Evolutionary conservation across 2,113 vertebrate species (phyloP).

Genomic region (Oryzias melastigma): DNA sequence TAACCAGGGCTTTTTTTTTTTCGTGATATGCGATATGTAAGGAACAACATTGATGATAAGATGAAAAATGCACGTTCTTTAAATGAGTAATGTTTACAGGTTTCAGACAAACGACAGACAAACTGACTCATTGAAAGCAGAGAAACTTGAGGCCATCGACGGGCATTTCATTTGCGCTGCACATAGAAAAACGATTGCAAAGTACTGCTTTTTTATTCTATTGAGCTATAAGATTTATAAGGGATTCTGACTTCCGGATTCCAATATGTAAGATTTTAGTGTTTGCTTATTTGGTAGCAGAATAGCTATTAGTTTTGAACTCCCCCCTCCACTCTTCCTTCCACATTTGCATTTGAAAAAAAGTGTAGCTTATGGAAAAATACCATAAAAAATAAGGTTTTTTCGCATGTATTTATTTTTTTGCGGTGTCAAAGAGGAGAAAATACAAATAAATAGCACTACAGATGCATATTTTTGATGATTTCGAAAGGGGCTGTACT

Average conservation of each 20-base stretch:
- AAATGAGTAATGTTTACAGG: slow-evolving; percentile 67
- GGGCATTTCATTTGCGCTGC: slow-evolving; percentile 71
- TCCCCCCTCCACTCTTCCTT: slow-evolving; percentile 28
- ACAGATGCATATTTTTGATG: slow-evolving; percentile 42
- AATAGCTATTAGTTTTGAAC: slow-evolving; percentile 76
- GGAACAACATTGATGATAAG: slow-evolving; percentile 7
- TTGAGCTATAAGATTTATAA: slow-evolving; percentile 74
- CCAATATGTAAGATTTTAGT: slow-evolving; percentile 76
- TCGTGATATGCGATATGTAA: background rate
- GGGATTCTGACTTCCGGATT: slow-evolving; percentile 77
- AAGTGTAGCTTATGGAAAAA: slow-evolving; percentile 70
- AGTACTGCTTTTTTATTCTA: slow-evolving; percentile 76
- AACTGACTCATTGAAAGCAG: slow-evolving; percentile 37
- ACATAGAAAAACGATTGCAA: slow-evolving; percentile 75
- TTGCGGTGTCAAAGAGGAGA: slow-evolving; percentile 63
- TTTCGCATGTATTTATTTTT: slow-evolving; percentile 75
- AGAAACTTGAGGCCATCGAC: slow-evolving; percentile 37
- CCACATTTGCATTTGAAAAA: slow-evolving; percentile 70
- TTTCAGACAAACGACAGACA: slow-evolving; percentile 41
- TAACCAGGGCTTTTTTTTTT: background rate
- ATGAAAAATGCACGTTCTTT: slow-evolving; percentile 53
- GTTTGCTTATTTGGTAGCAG: slow-evolving; percentile 80
- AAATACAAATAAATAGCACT: slow-evolving; percentile 57
- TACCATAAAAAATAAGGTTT: slow-evolving; percentile 72
- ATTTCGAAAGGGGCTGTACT: slow-evolving; percentile 46